Evolutionary conservation across 1,140 invertebrate species (phyloP).

Genomic region (Metopolophium dirhodum): DNA sequence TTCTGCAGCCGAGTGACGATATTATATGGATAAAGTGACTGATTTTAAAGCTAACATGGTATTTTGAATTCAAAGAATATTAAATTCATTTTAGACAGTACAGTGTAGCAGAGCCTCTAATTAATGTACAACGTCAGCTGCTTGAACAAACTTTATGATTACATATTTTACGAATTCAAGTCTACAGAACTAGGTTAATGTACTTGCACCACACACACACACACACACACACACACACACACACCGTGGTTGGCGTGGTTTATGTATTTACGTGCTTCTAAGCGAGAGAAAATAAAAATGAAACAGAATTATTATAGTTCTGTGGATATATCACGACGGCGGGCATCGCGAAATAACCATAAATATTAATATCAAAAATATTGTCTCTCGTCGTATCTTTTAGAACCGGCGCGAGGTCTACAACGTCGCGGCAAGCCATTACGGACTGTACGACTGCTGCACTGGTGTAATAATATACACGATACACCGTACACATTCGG

Average conservation of each 20-base stretch:
- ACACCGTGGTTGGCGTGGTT: background rate
- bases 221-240: background rate
- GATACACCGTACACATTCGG: background rate
- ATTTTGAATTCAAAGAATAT: constrained; percentile 9
- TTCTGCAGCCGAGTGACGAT: background rate
- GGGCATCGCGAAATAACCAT: background rate
- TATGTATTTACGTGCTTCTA: background rate
- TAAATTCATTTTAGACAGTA: background rate
- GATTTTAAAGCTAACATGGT: background rate
- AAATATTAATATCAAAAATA: constrained; percentile 19
- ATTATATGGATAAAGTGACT: background rate
- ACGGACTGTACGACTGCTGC: background rate
- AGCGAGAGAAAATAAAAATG: background rate
- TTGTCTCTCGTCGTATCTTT: background rate
- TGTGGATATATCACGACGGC: background rate
- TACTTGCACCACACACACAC: background rate
- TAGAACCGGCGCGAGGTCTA: background rate
- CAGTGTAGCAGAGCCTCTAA: background rate
- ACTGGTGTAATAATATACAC: too few species aligned
- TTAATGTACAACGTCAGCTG: constrained; percentile 18
- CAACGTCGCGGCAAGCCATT: background rate
- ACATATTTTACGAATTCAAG: background rate
- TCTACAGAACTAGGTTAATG: background rate
- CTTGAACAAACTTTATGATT: constrained; percentile 12
- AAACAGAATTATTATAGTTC: constrained; percentile 11